These are phyloP conservation scores for Thamnophis elegans DNA, from an alignment of 2,797 vertebrate genomes.

Conservation along the genomic window DNA sequence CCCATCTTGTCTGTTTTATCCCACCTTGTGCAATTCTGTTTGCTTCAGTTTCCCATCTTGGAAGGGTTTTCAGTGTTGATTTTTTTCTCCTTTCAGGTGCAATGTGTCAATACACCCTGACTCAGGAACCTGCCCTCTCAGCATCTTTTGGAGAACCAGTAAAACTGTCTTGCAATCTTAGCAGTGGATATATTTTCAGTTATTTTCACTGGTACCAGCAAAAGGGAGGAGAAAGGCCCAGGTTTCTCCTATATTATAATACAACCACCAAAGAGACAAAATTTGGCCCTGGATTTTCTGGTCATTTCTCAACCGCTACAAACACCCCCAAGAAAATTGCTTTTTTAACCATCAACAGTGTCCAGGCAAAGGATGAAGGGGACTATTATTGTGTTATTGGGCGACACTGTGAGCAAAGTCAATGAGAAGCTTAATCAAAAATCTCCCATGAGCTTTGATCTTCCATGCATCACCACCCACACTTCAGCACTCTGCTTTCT, in stretches of 20 bases:
- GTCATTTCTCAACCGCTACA: constrained; percentile 13
- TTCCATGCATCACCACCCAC: too few species aligned
- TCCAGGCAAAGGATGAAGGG: not conserved
- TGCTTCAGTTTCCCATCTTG: too few species aligned
- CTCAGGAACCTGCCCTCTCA: not conserved
- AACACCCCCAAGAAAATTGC: not conserved
- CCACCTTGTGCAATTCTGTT: too few species aligned
- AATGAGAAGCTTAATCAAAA: not conserved
- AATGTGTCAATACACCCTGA: not conserved
- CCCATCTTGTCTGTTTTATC: not conserved
- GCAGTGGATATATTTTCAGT: not conserved
- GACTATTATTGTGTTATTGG: not conserved
- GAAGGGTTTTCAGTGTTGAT: not conserved
- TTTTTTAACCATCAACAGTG: not conserved
- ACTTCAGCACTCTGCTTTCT: too few species aligned
- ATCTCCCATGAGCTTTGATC: not conserved
- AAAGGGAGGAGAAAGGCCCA: fast-evolving
- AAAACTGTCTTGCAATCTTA: constrained; percentile 6
- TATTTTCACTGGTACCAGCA: not conserved
- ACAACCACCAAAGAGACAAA: not conserved
- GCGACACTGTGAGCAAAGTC: not conserved
- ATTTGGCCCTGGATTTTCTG: not conserved
- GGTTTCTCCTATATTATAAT: fast-evolving
- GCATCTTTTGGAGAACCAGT: not conserved
- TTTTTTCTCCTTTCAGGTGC: not conserved